These are phyloP conservation scores for Lapara coniferarum DNA, from an alignment of 2,888 invertebrate genomes.

Conservation along the genomic window DNA sequence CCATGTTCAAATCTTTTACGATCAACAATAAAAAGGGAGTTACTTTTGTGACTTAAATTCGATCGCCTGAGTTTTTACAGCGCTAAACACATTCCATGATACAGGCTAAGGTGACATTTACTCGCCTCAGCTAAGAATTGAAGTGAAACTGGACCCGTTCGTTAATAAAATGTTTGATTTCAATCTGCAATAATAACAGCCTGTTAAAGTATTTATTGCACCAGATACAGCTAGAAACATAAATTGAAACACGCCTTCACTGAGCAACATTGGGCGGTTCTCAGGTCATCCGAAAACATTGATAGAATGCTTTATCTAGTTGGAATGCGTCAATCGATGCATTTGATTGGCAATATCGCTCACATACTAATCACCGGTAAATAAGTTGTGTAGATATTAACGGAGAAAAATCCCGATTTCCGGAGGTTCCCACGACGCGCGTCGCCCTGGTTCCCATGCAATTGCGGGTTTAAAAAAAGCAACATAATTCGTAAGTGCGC, in stretches of 20 bases:
- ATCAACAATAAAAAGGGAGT: not conserved
- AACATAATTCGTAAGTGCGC: slow-evolving; percentile 66
- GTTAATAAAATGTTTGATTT: slow-evolving; percentile 24
- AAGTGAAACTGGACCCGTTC: slow-evolving; percentile 15
- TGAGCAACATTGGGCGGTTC: slow-evolving; percentile 1
- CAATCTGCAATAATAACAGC: slow-evolving; percentile 27
- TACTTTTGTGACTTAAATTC: not conserved
- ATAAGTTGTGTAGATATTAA: slow-evolving; percentile 46
- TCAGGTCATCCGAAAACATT: slow-evolving; percentile 11
- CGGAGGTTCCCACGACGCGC: slow-evolving; percentile 69
- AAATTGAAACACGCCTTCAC: slow-evolving; percentile 20
- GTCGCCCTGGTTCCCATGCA: slow-evolving; percentile 72
- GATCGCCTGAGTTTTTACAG: not conserved
- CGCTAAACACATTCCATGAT: slow-evolving; percentile 6
- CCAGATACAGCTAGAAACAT: slow-evolving; percentile 17
- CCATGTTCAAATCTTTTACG: no score
- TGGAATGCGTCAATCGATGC: slow-evolving; percentile 9
- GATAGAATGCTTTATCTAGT: not conserved
- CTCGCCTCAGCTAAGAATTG: slow-evolving; percentile 15
- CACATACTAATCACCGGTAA: slow-evolving; percentile 53
- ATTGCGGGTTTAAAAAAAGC: slow-evolving; percentile 58
- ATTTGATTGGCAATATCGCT: slow-evolving; percentile 47
- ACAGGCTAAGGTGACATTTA: slow-evolving; percentile 5
- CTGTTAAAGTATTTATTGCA: slow-evolving; percentile 27
- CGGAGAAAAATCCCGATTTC: slow-evolving; percentile 65